These are phyloP conservation scores for Polymixis lichenea DNA, from an alignment of 2,888 invertebrate genomes.

Conservation along the genomic window DNA sequence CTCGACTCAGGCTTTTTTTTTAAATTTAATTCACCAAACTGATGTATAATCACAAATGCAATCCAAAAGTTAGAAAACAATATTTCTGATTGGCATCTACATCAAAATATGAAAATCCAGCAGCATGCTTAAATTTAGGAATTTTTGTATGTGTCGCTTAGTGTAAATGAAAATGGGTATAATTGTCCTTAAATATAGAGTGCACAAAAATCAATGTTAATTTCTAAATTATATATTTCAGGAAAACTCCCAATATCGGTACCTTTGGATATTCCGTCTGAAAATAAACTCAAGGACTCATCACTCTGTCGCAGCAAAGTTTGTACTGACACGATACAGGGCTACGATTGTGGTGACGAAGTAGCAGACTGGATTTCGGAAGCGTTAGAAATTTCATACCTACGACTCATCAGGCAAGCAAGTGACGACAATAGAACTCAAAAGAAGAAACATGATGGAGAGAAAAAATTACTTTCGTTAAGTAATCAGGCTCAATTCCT, in stretches of 20 bases:
- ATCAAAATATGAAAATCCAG: neutral
- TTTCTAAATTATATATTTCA: constrained; percentile 72
- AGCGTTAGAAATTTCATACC: constrained; percentile 92
- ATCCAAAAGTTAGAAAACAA: too few species aligned
- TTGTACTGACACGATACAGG: constrained; percentile 95
- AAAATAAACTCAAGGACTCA: constrained; percentile 73
- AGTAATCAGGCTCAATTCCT: constrained; percentile 97
- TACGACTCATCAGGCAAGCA: constrained; percentile 93
- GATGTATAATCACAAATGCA: too few species aligned
- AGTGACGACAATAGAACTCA: constrained; percentile 77
- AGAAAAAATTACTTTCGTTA: constrained; percentile 88
- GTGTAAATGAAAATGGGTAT: neutral
- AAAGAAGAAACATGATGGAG: constrained; percentile 77
- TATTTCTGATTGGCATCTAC: too few species aligned
- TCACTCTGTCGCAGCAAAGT: constrained; percentile 94
- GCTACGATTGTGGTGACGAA: constrained; percentile 95
- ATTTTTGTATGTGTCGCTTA: neutral
- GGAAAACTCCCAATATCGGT: constrained; percentile 89
- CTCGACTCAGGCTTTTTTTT: neutral
- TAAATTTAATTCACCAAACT: too few species aligned
- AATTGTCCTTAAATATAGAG: neutral
- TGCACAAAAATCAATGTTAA: neutral
- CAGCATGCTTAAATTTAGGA: neutral
- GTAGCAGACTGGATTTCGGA: constrained; percentile 95
- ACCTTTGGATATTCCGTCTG: constrained; percentile 82